Percentiles rank a stretch among this genome's conserved stretches.
phyloP scores from a whole-genome alignment of 2,888 invertebrate genomes.

The Cynaeus angustus region DNA sequence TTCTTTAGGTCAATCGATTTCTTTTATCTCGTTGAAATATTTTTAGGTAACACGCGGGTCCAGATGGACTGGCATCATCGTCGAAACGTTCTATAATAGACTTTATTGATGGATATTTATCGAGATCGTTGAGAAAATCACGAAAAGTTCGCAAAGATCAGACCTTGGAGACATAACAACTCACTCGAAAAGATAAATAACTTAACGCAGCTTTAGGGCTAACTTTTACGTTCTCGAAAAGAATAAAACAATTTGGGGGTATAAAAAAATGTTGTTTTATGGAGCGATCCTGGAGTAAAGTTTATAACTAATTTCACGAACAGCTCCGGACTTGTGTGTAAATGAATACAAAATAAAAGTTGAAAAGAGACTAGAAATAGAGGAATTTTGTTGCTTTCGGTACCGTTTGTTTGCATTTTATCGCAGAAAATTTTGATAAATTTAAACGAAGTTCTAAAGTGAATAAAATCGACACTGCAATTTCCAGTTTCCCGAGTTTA shows the following conservation, averaged over 20 bases:
- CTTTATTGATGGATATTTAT: slow-evolving; percentile 49
- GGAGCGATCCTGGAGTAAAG: slow-evolving; percentile 16
- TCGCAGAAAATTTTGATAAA: too few relatives aligned
- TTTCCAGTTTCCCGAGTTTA: neutral
- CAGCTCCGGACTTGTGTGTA: too few relatives aligned
- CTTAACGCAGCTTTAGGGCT: slow-evolving; percentile 43
- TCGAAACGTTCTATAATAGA: slow-evolving; percentile 33
- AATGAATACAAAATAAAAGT: too few relatives aligned
- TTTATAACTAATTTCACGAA: slow-evolving; percentile 8
- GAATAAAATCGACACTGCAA: neutral
- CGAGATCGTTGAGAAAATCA: slow-evolving; percentile 38
- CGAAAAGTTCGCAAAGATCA: slow-evolving; percentile 44
- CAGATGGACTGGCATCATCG: slow-evolving; percentile 43
- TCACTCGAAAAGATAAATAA: slow-evolving; percentile 50
- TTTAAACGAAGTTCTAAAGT: too few relatives aligned
- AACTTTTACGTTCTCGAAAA: slow-evolving; percentile 48
- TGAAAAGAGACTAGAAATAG: too few relatives aligned
- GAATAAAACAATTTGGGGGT: slow-evolving; percentile 49
- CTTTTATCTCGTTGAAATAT: slow-evolving; percentile 40
- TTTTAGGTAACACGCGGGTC: slow-evolving; percentile 11
- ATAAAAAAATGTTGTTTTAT: slow-evolving; percentile 14
- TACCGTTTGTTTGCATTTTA: too few relatives aligned
- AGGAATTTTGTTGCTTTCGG: too few relatives aligned
- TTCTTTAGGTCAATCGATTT: slow-evolving; percentile 19
- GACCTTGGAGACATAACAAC: slow-evolving; percentile 48